These are phyloP conservation scores for Mormyrus iriodes DNA, from an alignment of 2,113 vertebrate genomes.

Conservation along the genomic window DNA sequence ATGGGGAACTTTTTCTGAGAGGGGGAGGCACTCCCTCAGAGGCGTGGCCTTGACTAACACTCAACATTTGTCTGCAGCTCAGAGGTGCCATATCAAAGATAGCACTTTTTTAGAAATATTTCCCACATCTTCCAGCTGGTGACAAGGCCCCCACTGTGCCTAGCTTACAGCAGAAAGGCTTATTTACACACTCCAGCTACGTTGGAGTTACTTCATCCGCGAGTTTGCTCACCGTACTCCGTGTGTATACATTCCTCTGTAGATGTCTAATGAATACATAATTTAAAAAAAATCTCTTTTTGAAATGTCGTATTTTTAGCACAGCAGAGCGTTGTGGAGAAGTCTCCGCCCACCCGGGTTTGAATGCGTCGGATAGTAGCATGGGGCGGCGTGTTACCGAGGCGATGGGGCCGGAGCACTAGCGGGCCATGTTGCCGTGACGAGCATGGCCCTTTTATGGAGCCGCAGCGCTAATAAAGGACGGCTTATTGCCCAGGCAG, in stretches of 20 bases:
- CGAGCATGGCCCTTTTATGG: constrained; percentile 83
- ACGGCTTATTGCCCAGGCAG: constrained; percentile 81
- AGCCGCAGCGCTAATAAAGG: constrained; percentile 81
- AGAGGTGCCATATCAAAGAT: neutral
- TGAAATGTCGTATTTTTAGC: neutral
- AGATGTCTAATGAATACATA: neutral
- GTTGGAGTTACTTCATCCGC: neutral
- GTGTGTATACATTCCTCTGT: neutral
- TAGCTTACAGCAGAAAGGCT: neutral
- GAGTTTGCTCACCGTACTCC: neutral
- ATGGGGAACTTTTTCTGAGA: neutral
- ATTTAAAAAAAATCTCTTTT: neutral
- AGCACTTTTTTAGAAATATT: neutral
- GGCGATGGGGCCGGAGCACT: neutral
- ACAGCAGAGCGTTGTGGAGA: neutral
- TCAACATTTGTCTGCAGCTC: neutral
- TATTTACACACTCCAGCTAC: neutral
- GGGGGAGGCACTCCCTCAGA: neutral
- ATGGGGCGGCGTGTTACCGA: no score
- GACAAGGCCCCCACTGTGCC: neutral
- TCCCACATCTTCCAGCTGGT: neutral
- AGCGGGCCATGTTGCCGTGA: constrained; percentile 70
- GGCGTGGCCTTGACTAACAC: neutral
- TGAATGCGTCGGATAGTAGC: neutral
- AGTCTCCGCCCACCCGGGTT: neutral